Base-by-base conservation (phyloP, 2,797 vertebrate genomes). In the Sandelia bainsii region DNA sequence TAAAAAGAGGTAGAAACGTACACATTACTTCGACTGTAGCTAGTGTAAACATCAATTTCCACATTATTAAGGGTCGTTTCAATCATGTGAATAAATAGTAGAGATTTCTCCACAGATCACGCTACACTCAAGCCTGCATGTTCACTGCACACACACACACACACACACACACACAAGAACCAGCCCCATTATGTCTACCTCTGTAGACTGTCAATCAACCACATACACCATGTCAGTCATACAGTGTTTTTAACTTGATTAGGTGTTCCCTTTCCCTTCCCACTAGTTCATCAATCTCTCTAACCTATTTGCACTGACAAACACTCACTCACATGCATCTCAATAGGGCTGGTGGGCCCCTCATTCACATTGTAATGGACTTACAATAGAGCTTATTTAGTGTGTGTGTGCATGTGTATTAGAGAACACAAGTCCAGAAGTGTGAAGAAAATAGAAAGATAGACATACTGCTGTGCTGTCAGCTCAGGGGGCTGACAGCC, bases 241-340 rank as follows among this genome's bases (percentile, higher is more conserved):
- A 42, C 45, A 29, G 57, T 65, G 81, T 72, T 86, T 85, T 89
- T 80, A 89, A 90, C 80, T 88, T 86, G 82, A 89, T 92, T 87
- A 89, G 82, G 68, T 80, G 75, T 82, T 89, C 66, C 62, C 50
- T 74, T n/a, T 59, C 70, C 68, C 82, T 69, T 69, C 45, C 51
- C 42, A 75, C 76, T 14, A 89, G 74, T 91, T 90, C 89, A 92
- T 93, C 89, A 91, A 89, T 91, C 90, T 91, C 84, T 65, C 80
- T 81, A 91, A 88, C 82, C 88, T 79, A 87, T 80, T 91, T 91
- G 82, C 75, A 73, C 65, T 89, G 82, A 90, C 89, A 87, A 70
- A 70, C 80, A 86, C 86, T 80, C 82, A 77, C 84, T 85, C 82
- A 86, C 77, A 80, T 80, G 66, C 69, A 74, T 82, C 76, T 90